These are phyloP conservation scores for Perca flavescens DNA, from an alignment of 2,113 vertebrate genomes.

Conservation along the genomic window DNA sequence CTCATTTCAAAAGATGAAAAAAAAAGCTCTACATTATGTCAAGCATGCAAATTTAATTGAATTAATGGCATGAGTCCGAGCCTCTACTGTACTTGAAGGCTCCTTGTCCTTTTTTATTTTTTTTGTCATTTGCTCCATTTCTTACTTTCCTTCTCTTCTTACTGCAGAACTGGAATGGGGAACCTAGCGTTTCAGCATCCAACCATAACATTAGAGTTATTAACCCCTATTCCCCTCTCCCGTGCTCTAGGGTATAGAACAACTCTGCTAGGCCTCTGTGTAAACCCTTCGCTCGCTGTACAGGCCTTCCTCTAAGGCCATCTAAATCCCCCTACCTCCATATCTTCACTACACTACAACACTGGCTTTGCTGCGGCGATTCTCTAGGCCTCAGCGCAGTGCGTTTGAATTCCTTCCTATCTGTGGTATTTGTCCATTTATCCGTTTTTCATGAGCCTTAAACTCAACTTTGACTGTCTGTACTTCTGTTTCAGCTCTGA, in stretches of 20 bases:
- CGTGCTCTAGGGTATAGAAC: slow-evolving; percentile 71
- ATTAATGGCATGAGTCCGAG: slow-evolving; percentile 88
- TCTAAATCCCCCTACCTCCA: slow-evolving; percentile 70
- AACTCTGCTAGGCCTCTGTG: slow-evolving; percentile 64
- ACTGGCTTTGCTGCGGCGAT: slow-evolving; percentile 53
- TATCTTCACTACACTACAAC: slow-evolving; percentile 57
- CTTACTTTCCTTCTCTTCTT: slow-evolving; percentile 31
- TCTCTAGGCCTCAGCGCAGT: slow-evolving; percentile 45
- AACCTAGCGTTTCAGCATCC: slow-evolving; percentile 78
- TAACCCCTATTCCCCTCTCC: slow-evolving; percentile 73
- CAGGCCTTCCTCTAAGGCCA: slow-evolving; percentile 71
- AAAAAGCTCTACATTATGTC: slow-evolving; percentile 86
- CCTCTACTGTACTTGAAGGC: slow-evolving; percentile 87
- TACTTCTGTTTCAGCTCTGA: slow-evolving; percentile 43
- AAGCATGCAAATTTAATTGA: slow-evolving; percentile 91
- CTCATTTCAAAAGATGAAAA: slow-evolving; percentile 80
- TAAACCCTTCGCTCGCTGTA: slow-evolving; percentile 68
- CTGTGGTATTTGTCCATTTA: slow-evolving; percentile 76
- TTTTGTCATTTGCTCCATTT: slow-evolving; percentile 43
- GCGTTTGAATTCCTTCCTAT: slow-evolving; percentile 57
- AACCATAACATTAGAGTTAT: slow-evolving; percentile 78
- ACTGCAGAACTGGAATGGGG: slow-evolving; percentile 78
- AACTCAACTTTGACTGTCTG: slow-evolving; percentile 54
- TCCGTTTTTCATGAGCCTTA: slow-evolving; percentile 71
- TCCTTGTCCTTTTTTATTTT: slow-evolving; percentile 74